Conservation (phyloP, 2,113 vertebrate genomes). For the Chaetodon trifascialis region DNA sequence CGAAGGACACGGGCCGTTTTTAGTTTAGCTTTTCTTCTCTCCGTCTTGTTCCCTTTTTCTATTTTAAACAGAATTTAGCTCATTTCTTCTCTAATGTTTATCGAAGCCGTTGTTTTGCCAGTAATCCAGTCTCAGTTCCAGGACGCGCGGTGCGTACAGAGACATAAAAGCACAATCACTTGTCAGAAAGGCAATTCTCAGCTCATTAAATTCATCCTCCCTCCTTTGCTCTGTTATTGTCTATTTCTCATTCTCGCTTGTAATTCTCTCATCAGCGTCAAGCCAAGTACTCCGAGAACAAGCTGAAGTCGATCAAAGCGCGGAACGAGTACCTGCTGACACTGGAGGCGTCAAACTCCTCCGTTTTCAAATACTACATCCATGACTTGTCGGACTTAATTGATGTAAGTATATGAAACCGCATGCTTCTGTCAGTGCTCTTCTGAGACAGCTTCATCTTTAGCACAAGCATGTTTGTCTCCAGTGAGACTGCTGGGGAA, state of each 20-base stretch:
- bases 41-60: slow-evolving; percentile 12
- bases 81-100: slow-evolving; percentile 39
- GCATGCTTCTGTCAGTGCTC: neutral
- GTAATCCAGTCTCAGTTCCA: slow-evolving; percentile 33
- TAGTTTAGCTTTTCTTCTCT: slow-evolving; percentile 18
- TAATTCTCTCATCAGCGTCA: slow-evolving; percentile 89
- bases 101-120: slow-evolving; percentile 30
- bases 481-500: neutral
- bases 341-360: slow-evolving; percentile 96
- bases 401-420: slow-evolving; percentile 90
- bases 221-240: slow-evolving; percentile 44
- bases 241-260: slow-evolving; percentile 46
- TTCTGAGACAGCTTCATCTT: slow-evolving; percentile 8
- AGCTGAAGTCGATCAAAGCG: slow-evolving; percentile 98
- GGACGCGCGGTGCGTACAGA: slow-evolving; percentile 10
- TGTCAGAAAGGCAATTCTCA: slow-evolving; percentile 49
- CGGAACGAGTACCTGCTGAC: slow-evolving; percentile 98
- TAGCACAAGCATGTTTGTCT: neutral
- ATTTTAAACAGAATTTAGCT: slow-evolving; percentile 25
- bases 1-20: slow-evolving; percentile 28
- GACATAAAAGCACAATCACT: slow-evolving; percentile 53
- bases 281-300: slow-evolving; percentile 99
- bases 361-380: slow-evolving; percentile 99
- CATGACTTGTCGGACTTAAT: slow-evolving; percentile 98
- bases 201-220: slow-evolving; percentile 46